A percentile compares a stretch with the other conserved stretches of the same genome.
These are phyloP conservation scores for Acrocephalus scirpaceus DNA, from an alignment of 2,797 vertebrate genomes.

Conservation along the genomic window DNA sequence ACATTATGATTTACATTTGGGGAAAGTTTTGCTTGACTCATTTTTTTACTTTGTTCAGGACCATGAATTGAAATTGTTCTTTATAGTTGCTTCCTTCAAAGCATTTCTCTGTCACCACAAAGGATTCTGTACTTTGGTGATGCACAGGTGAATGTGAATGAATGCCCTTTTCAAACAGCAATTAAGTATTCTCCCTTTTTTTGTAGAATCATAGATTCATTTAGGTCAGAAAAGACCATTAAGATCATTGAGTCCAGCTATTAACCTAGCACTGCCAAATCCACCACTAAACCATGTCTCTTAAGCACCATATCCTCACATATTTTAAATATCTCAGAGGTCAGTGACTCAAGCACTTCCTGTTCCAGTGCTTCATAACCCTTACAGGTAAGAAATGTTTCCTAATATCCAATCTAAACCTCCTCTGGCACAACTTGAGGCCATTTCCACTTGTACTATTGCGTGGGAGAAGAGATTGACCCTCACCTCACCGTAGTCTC, in stretches of 20 bases:
- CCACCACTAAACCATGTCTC: not conserved
- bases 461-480: fast-evolving
- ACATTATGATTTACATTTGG: not conserved
- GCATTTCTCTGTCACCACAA: not conserved
- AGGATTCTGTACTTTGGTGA: not conserved
- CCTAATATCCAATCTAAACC: not conserved
- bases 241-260: not conserved
- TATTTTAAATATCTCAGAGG: not conserved
- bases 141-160: not conserved
- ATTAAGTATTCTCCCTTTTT: not conserved
- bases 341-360: not conserved
- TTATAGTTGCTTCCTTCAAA: not conserved
- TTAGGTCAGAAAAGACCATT: not conserved
- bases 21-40: not conserved
- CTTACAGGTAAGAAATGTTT: not conserved
- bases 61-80: not conserved
- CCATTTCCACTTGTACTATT: not conserved
- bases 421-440: not conserved
- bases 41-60: not conserved
- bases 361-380: not conserved
- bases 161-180: not conserved
- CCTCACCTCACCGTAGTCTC: not conserved
- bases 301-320: fast-evolving
- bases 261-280: not conserved
- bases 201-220: not conserved